phyloP scores from a whole-genome alignment of 2,113 vertebrate species.

The Chauna torquata region DNA sequence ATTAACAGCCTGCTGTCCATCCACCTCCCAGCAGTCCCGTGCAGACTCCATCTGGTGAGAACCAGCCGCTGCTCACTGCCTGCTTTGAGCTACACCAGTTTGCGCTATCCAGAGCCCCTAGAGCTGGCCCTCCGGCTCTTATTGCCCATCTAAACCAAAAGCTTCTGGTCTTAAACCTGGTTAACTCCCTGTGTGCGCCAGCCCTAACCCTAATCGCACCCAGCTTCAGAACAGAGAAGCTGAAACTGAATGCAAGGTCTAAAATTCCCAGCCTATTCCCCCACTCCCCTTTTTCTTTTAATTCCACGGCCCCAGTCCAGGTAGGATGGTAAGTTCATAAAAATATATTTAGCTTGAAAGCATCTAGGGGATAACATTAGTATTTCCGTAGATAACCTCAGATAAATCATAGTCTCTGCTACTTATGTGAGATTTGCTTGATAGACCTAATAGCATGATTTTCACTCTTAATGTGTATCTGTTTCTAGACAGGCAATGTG shows the following conservation, averaged over 20 bases:
- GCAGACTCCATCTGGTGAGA: not conserved
- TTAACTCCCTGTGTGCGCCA: accelerated
- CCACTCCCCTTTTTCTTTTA: not conserved
- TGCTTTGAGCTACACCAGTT: accelerated
- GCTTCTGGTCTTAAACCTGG: not conserved
- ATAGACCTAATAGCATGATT: not conserved
- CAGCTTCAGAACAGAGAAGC: not conserved
- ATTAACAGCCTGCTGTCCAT: not conserved
- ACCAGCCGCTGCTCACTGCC: not conserved
- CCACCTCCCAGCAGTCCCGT: not conserved
- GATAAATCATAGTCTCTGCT: not conserved
- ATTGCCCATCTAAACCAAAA: not conserved
- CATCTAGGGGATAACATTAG: not conserved
- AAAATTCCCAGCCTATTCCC: not conserved
- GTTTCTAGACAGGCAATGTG: not conserved
- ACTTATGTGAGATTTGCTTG: not conserved
- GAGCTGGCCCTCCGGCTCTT: not conserved
- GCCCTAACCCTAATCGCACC: not conserved
- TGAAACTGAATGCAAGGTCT: not conserved
- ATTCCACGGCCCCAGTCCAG: not conserved
- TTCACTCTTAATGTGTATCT: not conserved
- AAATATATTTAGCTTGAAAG: not conserved
- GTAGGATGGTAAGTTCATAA: not conserved
- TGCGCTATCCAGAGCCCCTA: accelerated
- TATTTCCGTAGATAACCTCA: not conserved